A percentile compares a stretch with the other conserved stretches of the same genome.
Evolutionary conservation across 2,113 vertebrate genomes (phyloP).

Genomic region (Ranitomeya imitator): DNA sequence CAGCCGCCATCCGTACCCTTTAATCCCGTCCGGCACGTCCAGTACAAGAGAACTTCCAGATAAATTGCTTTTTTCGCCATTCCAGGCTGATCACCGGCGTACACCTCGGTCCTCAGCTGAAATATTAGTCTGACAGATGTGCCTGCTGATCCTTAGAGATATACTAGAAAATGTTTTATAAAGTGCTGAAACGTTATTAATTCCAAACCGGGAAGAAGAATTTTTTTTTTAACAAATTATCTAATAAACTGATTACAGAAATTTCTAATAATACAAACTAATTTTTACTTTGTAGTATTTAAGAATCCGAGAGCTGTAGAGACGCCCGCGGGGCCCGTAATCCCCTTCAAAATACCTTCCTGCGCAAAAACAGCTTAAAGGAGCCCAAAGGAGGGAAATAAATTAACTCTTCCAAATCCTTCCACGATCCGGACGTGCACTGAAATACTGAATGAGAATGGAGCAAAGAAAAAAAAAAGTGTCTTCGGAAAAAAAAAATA

Average conservation of each 20-base stretch:
- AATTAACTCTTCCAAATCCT: constrained; percentile 14
- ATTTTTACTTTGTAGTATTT: constrained; percentile 50
- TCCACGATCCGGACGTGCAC: neutral
- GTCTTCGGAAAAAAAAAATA: too few species aligned
- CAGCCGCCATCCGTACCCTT: neutral
- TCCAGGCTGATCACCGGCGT: constrained; percentile 12
- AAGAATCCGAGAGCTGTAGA: neutral
- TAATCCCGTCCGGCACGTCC: constrained; percentile 26
- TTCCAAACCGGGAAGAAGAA: neutral
- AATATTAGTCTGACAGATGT: constrained; percentile 36
- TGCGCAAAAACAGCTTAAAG: constrained; percentile 43
- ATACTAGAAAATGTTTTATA: constrained; percentile 16
- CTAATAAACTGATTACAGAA: constrained; percentile 52
- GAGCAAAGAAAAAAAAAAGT: neutral
- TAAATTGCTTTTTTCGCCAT: constrained; percentile 42
- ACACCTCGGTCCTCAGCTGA: neutral
- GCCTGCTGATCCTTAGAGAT: constrained; percentile 25
- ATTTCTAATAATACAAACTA: constrained; percentile 41
- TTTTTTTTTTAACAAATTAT: constrained; percentile 24
- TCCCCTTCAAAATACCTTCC: constrained; percentile 18
- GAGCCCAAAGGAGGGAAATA: constrained; percentile 18
- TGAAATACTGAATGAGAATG: neutral
- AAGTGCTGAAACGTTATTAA: constrained; percentile 22
- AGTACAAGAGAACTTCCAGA: constrained; percentile 23
- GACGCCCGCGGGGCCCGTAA: constrained; percentile 34